phyloP scores from a whole-genome alignment of 1,140 invertebrate genomes.

The Medauroidea extradentata region DNA sequence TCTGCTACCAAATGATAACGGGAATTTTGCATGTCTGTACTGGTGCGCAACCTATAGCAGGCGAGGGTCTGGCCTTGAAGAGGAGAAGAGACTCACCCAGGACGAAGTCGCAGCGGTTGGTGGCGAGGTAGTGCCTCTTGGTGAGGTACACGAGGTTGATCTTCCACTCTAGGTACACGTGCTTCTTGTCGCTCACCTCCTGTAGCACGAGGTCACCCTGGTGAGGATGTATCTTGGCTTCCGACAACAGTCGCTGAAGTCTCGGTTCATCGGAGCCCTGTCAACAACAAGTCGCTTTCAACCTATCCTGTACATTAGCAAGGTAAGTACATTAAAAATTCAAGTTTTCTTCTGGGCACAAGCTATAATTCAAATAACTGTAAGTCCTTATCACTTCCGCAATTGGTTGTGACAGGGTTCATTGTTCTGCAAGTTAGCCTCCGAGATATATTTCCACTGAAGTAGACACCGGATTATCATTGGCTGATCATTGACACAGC shows the following conservation, averaged over 20 bases:
- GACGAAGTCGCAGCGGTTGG: constrained; percentile 63
- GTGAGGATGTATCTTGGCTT: constrained; percentile 48
- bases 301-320: neutral
- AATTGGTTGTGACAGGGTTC: too few relatives aligned
- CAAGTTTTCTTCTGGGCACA: too few relatives aligned
- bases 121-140: constrained; percentile 53
- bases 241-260: constrained; percentile 48
- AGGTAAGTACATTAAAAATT: neutral
- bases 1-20: too few relatives aligned
- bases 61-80: too few relatives aligned
- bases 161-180: constrained; percentile 78
- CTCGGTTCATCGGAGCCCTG: constrained; percentile 51
- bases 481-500: too few relatives aligned
- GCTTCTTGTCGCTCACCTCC: constrained; percentile 54
- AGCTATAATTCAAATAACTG: too few relatives aligned
- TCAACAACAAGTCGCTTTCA: constrained; percentile 5
- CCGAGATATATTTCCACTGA: too few relatives aligned
- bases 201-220: constrained; percentile 50
- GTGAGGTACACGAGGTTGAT: constrained; percentile 64
- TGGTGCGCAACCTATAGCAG: too few relatives aligned
- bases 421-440: too few relatives aligned
- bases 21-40: too few relatives aligned
- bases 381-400: neutral
- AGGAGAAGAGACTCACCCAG: constrained; percentile 47
- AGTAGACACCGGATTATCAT: too few relatives aligned